Conservation (phyloP, 2,797 vertebrate species). For the Aphelocoma californica region DNA sequence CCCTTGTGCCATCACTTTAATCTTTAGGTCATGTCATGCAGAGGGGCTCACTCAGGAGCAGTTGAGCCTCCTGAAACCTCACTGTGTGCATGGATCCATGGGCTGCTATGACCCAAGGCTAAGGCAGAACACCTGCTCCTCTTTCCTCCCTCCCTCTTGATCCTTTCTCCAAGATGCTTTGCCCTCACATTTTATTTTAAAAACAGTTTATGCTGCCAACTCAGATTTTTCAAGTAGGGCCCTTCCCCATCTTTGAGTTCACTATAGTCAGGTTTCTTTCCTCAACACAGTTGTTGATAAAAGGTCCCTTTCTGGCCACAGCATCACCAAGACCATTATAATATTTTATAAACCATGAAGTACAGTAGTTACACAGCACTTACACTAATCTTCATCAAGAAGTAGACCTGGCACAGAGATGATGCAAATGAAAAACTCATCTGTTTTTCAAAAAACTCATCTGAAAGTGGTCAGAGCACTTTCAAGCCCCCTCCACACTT, state of each 20-base stretch:
- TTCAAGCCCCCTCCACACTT: background rate
- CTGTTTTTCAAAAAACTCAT: no score
- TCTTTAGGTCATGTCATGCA: background rate
- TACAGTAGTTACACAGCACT: background rate
- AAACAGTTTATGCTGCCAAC: background rate
- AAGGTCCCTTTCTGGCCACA: background rate
- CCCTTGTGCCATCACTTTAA: background rate
- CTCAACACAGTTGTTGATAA: background rate
- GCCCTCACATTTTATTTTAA: background rate
- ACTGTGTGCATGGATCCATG: background rate
- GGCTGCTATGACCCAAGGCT: background rate
- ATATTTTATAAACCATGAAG: background rate
- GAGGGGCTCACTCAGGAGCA: background rate
- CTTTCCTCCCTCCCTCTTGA: background rate
- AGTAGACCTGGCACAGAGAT: background rate
- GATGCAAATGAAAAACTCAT: background rate
- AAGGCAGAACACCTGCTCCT: background rate
- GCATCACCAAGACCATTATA: background rate
- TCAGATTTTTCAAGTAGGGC: background rate
- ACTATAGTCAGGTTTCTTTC: background rate
- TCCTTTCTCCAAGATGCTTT: background rate
- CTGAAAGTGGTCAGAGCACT: background rate
- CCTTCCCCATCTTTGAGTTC: background rate
- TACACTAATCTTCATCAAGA: background rate
- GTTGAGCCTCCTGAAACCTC: background rate